A percentile compares a stretch with the other conserved stretches of the same genome.
These are phyloP conservation scores for Lepidocyrtinus sp. DNA, from an alignment of 2,888 invertebrate species.

Conservation along the genomic window DNA sequence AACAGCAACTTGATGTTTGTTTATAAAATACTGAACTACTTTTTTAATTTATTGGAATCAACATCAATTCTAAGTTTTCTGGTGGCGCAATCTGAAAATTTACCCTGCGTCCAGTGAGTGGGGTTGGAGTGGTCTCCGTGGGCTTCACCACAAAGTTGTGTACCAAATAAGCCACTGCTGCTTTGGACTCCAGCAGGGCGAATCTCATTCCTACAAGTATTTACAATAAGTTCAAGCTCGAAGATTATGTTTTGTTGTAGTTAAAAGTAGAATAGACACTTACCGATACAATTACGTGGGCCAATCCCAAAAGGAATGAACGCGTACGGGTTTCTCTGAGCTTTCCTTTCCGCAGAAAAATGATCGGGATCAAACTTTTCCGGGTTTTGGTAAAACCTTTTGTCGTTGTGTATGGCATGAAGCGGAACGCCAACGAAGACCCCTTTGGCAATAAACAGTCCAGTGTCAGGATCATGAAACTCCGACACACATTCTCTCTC, in stretches of 20 bases:
- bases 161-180: slow-evolving; percentile 20
- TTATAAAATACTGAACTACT: no score
- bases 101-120: slow-evolving; percentile 17
- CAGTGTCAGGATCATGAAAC: slow-evolving; percentile 15
- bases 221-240: background rate
- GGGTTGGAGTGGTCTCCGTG: slow-evolving; percentile 29
- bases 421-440: slow-evolving; percentile 25
- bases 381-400: slow-evolving; percentile 33
- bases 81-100: slow-evolving; percentile 31
- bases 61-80: background rate
- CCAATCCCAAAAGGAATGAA: slow-evolving; percentile 36
- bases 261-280: background rate
- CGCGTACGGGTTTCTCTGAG: slow-evolving; percentile 13
- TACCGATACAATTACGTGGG: slow-evolving; percentile 27
- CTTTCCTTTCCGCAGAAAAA: slow-evolving; percentile 21
- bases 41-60: slow-evolving; percentile 9
- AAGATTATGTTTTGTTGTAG: background rate
- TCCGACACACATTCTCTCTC: slow-evolving; percentile 35
- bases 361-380: slow-evolving; percentile 33
- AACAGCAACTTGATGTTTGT: no score
- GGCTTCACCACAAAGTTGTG: slow-evolving; percentile 32
- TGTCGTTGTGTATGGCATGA: slow-evolving; percentile 30
- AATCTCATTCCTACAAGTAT: slow-evolving; percentile 39
- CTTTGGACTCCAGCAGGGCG: slow-evolving; percentile 37
- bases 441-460: slow-evolving; percentile 35